Evolutionary conservation across 2,113 vertebrate species (phyloP), one percentile per base, ranked within the genome.

Genomic region (Nycticebus coucang): DNA sequence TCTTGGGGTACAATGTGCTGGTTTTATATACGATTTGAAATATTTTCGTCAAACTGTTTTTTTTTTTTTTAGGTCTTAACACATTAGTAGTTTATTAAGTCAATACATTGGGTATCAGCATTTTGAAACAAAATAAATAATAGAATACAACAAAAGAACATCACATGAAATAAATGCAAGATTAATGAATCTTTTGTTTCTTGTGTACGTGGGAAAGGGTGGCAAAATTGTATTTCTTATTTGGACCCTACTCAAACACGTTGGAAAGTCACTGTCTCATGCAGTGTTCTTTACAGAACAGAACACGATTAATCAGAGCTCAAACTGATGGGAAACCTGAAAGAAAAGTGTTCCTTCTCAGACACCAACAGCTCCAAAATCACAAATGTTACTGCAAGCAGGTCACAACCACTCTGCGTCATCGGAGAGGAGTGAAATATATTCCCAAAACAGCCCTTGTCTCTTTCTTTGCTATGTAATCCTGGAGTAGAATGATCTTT

Each of bases 81-180:
- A 83, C 64, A 21, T 75, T 74, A 15, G 41, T 77, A 72, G 15
- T 53, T 68, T 37, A 24, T 78, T 72, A 87, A 94, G 85, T 55
- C 66, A 91, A 50, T 7, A 57, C 0, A 81, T 35, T 5, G 33
- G 33, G 21, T 55, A 66, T 95, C 68, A 82, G 13, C n/a, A 82
- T 69, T 89, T 93, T 94, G 50, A 89, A 86, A 89, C 62, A 17
- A 79, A 72, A 80, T 45, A 91, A 85, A 90, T 30, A 74, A 72
- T 11, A 93, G 50, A 64, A 21, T 5, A 82, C 30, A 72, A 72
- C 71, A 33, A 94, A 93, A 90, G 45, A 55, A 41, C 30, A 78
- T 0, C 41, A 26, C 35, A 30, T 55, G 17, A 14, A 87, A 50
- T 68, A 93, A 96, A 62, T 22, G 21, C n/a, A 60, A 66, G 24